phyloP scores from a whole-genome alignment of 2,888 invertebrate genomes.

The Diaphora mendica region DNA sequence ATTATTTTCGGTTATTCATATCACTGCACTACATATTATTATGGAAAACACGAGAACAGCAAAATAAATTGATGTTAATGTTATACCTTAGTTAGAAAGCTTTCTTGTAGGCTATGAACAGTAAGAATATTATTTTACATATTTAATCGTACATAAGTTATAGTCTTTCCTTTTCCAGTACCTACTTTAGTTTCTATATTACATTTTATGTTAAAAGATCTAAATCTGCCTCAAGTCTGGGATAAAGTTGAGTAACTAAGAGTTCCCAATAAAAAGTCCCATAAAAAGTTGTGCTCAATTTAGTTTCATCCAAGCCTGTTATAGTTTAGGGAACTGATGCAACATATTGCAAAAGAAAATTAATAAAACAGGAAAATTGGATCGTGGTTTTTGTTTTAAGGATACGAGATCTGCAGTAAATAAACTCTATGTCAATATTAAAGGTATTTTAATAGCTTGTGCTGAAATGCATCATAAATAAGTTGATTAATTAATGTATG shows the following conservation, averaged over 20 bases:
- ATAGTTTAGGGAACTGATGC: slow-evolving; percentile 79
- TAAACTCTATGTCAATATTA: slow-evolving; percentile 15
- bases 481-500: neutral
- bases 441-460: slow-evolving; percentile 11
- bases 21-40: slow-evolving; percentile 14
- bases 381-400: slow-evolving; percentile 45
- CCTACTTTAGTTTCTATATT: neutral
- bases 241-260: slow-evolving; percentile 55
- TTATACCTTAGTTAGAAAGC: neutral
- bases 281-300: slow-evolving; percentile 82
- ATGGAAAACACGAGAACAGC: slow-evolving; percentile 9
- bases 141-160: neutral
- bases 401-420: slow-evolving; percentile 34
- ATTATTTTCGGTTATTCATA: slow-evolving; percentile 36
- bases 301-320: slow-evolving; percentile 73
- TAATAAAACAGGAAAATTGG: slow-evolving; percentile 73
- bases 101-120: neutral
- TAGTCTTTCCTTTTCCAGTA: neutral
- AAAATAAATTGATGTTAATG: slow-evolving; percentile 3
- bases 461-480: neutral
- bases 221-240: slow-evolving; percentile 30
- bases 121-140: neutral
- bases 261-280: slow-evolving; percentile 71
- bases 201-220: slow-evolving; percentile 9
- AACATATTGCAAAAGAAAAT: slow-evolving; percentile 81